These are phyloP conservation scores for Oophaga pumilio DNA, from an alignment of 2,113 vertebrate species.

Conservation along the genomic window DNA sequence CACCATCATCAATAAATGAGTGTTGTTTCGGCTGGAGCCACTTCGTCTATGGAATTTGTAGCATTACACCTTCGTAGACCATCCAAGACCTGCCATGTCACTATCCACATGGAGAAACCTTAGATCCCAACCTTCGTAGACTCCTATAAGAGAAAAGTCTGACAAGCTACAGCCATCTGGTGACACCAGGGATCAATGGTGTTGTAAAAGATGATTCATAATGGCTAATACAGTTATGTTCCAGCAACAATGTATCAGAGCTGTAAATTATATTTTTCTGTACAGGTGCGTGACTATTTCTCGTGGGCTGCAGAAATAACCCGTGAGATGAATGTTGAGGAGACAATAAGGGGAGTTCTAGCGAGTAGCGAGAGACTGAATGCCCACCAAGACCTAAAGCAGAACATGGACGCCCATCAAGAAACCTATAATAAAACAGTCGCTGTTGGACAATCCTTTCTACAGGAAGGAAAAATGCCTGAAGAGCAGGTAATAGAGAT, in stretches of 20 bases:
- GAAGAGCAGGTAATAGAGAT: conserved; percentile 71
- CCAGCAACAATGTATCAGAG: not conserved
- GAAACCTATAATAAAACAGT: conserved; percentile 69
- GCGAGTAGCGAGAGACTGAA: conserved; percentile 72
- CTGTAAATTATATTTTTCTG: not conserved
- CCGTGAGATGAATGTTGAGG: conserved; percentile 76
- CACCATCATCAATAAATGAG: no score
- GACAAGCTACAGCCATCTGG: not conserved
- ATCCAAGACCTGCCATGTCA: no score
- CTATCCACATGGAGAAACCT: no score
- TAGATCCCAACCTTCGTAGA: no score
- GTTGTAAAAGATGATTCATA: no score
- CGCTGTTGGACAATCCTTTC: conserved; percentile 74
- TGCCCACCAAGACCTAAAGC: conserved; percentile 79
- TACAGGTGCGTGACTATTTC: conserved; percentile 76
- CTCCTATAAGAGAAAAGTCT: not conserved
- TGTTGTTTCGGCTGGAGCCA: not conserved
- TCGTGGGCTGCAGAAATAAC: conserved; percentile 78
- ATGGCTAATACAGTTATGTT: not conserved
- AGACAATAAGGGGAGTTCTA: conserved; percentile 74
- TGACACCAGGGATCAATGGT: not conserved
- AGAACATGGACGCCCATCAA: conserved; percentile 78
- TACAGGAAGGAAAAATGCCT: conserved; percentile 63
- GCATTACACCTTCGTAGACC: no score
- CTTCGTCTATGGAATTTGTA: not conserved